Evolutionary conservation across 30 jellyfish, hydroid and myxozoan species (phyloP), one percentile per base, ranked within the genome.

Genomic region (Phacellophora camtschatica): DNA sequence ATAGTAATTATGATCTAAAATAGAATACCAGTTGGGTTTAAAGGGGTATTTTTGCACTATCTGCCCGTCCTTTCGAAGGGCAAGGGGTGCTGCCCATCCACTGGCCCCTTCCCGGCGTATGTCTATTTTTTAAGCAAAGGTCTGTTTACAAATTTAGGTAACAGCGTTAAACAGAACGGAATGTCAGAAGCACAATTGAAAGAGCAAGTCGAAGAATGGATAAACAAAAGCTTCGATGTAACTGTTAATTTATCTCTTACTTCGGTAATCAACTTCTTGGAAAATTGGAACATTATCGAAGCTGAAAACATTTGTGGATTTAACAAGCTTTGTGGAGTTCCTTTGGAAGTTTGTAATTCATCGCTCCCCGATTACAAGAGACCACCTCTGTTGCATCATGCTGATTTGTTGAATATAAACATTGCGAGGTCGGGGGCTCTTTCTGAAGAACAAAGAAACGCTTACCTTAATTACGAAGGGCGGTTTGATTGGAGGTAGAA

Each of bases 341-440:
- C 66, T 28, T 37, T 77, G 7, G 66, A 58, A 11, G 79, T 50
- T 1, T 80, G 72, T 5, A 25, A 27, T 5, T 7, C 37, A 16
- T 19, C 35, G 30, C 42, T 77, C 20, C 88, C 88, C 32, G 35
- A 66, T 25, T 42, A 30, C 15, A 77, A 77, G 30, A 57, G 88
- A 41, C 74, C 88, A 8, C 88, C 88, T 3, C 16, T 77, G 56
- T 28, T 77, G 71, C 88, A 77, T 18, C 88, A 77, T 37, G 88
- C 88, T 0, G 88, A 77, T 41, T 66, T 77, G 37, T 34, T 77
- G 34, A 51, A 58, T 22, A 77, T 77, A 32, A 58, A 77, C 23
- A 8, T 58, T 11, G 88, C 58, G 35, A 41, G 88, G 43, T 43
- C 77, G 0, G 33, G 41, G 5, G 71, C 33, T 18, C 23, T 35